Percentiles rank a stretch among this genome's conserved stretches.
phyloP scores from a whole-genome alignment of 2,888 invertebrate species.

The Hyalella azteca region DNA sequence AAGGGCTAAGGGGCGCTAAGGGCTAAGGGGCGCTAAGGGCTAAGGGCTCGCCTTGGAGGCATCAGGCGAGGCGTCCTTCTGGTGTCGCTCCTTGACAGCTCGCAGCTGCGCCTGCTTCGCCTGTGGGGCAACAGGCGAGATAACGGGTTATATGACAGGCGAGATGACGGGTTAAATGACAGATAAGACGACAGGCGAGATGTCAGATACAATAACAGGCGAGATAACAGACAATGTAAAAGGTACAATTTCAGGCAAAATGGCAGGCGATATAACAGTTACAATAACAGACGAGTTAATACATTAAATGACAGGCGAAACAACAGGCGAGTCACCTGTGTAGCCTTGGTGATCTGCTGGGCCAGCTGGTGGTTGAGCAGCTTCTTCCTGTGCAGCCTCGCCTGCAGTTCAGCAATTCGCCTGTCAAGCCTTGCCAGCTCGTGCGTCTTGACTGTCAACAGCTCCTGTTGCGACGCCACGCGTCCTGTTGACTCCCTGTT shows the following conservation, averaged over 20 bases:
- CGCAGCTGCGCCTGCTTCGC: constrained; percentile 59
- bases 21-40: too few relatives aligned
- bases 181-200: neutral
- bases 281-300: neutral
- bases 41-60: too few relatives aligned
- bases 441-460: constrained; percentile 84
- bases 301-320: neutral
- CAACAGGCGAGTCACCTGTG: constrained; percentile 50
- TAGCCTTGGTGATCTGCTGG: constrained; percentile 68
- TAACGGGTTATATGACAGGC: neutral
- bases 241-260: too few relatives aligned
- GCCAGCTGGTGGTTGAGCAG: constrained; percentile 79
- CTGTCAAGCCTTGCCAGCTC: constrained; percentile 92
- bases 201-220: neutral
- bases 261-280: too few relatives aligned
- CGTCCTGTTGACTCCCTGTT: constrained; percentile 93
- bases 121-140: neutral
- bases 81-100: constrained; percentile 48
- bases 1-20: too few relatives aligned
- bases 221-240: too few relatives aligned
- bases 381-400: constrained; percentile 85
- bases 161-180: too few relatives aligned
- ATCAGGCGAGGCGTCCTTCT: neutral
- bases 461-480: constrained; percentile 85
- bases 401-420: constrained; percentile 90